Percentiles rank a stretch among this genome's conserved stretches.
Conservation (phyloP, 2,797 vertebrate genomes). For the Typhlichthys subterraneus region DNA sequence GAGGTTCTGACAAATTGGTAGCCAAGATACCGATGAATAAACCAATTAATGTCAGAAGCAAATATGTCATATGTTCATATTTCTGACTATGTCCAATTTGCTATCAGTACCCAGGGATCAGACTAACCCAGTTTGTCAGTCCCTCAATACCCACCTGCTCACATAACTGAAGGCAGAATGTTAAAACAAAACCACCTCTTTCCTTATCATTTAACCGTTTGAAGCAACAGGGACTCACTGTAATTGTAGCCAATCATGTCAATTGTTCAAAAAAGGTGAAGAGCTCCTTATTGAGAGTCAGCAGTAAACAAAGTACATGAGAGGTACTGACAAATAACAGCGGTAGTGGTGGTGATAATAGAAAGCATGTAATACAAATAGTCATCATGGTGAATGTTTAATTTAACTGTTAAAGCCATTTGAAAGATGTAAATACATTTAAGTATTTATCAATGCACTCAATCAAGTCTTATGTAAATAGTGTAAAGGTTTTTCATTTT, state of each 20-base stretch:
- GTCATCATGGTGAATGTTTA: background rate
- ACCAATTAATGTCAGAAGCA: conserved; percentile 16
- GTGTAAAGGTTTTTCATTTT: background rate
- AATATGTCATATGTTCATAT: conserved; percentile 20
- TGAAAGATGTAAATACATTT: conserved; percentile 6
- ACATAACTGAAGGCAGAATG: conserved; percentile 31
- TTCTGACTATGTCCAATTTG: conserved; percentile 27
- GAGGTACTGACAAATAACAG: conserved; percentile 60
- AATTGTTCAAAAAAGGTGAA: conserved; percentile 84
- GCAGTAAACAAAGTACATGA: conserved; percentile 73
- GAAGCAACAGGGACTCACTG: conserved; percentile 54
- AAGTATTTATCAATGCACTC: conserved; percentile 1
- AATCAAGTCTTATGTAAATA: conserved; percentile 3
- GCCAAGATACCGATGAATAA: conserved; percentile 37
- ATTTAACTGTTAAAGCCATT: conserved; percentile 1
- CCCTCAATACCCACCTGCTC: conserved; percentile 36
- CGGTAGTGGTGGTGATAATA: conserved; percentile 71
- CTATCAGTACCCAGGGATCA: conserved; percentile 36
- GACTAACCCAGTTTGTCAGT: conserved; percentile 36
- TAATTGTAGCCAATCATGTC: conserved; percentile 84
- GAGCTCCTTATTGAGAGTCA: conserved; percentile 86
- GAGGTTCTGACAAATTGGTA: conserved; percentile 40
- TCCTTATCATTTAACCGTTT: conserved; percentile 60
- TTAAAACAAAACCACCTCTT: conserved; percentile 38
- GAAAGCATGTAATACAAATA: conserved; percentile 18